A percentile compares a stretch with the other conserved stretches of the same genome.
Conservation (phyloP, 2,113 vertebrate species). For the Callocephalon fimbriatum region DNA sequence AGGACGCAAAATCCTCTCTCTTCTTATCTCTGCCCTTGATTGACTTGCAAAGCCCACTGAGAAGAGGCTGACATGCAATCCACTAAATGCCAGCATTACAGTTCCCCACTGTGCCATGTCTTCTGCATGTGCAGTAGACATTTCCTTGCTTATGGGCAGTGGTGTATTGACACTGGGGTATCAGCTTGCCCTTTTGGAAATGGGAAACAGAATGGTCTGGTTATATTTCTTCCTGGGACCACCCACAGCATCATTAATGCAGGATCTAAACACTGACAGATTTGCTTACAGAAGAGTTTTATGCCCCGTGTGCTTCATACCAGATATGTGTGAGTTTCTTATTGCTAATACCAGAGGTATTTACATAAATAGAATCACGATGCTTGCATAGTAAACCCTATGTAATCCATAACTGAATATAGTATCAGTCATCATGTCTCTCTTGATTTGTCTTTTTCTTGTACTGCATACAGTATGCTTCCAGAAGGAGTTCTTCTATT, state of each 20-base stretch:
- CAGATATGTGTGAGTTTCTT: not conserved
- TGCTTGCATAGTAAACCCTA: not conserved
- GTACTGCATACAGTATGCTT: not conserved
- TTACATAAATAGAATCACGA: not conserved
- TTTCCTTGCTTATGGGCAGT: not conserved
- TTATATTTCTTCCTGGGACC: not conserved
- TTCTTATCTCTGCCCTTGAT: slow-evolving; percentile 33
- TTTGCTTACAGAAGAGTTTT: not conserved
- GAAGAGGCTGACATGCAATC: not conserved
- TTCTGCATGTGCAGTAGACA: not conserved
- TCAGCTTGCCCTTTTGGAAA: not conserved
- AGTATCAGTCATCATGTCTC: not conserved
- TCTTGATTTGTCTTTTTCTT: not conserved
- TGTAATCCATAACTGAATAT: not conserved
- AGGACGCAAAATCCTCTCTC: not conserved
- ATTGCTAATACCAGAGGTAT: not conserved
- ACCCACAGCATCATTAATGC: not conserved
- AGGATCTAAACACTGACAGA: not conserved
- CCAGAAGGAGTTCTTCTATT: not conserved
- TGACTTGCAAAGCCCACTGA: slow-evolving; percentile 1
- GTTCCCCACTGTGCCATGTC: slow-evolving; percentile 41
- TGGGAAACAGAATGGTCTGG: not conserved
- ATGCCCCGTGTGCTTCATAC: not conserved
- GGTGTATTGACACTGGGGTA: not conserved
- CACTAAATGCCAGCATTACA: not conserved